Percentiles rank a stretch among this genome's conserved stretches.
phyloP scores from a whole-genome alignment of 2,113 vertebrate genomes.

The Orcinus orca region DNA sequence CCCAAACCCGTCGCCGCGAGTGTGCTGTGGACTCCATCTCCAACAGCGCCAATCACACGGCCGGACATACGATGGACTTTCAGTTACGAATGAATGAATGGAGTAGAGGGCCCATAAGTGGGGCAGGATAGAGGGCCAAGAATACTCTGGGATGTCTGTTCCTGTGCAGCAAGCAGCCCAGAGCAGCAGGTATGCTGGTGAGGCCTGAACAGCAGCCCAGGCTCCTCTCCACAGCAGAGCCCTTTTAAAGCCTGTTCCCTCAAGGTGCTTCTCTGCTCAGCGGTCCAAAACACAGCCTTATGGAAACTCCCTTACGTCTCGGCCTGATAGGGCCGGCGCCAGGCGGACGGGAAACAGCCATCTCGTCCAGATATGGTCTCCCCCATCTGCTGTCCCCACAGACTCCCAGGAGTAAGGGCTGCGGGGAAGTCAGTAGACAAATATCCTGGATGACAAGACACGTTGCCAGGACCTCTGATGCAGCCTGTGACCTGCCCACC shows the following conservation, averaged over 20 bases:
- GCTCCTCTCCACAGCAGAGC: not conserved
- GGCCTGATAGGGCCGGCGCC: no score
- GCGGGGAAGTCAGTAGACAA: not conserved
- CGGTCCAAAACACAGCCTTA: not conserved
- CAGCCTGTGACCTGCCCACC: not conserved
- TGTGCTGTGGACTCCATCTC: not conserved
- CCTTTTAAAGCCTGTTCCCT: not conserved
- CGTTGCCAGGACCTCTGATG: not conserved
- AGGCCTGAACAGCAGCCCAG: not conserved
- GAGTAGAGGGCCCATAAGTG: not conserved
- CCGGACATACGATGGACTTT: not conserved
- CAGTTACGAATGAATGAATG: no score
- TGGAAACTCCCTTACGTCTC: not conserved
- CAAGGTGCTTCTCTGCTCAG: not conserved
- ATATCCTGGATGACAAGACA: not conserved
- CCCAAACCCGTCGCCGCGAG: not conserved
- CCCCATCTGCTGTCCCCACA: not conserved
- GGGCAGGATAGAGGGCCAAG: not conserved
- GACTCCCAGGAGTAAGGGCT: not conserved
- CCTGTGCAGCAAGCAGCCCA: not conserved
- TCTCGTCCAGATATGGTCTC: not conserved
- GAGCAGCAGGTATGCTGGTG: not conserved
- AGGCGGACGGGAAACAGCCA: no score
- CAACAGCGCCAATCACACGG: not conserved
- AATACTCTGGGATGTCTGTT: rapidly evolving